phyloP scores from a whole-genome alignment of 2,113 vertebrate species.

The Panurus biarmicus region DNA sequence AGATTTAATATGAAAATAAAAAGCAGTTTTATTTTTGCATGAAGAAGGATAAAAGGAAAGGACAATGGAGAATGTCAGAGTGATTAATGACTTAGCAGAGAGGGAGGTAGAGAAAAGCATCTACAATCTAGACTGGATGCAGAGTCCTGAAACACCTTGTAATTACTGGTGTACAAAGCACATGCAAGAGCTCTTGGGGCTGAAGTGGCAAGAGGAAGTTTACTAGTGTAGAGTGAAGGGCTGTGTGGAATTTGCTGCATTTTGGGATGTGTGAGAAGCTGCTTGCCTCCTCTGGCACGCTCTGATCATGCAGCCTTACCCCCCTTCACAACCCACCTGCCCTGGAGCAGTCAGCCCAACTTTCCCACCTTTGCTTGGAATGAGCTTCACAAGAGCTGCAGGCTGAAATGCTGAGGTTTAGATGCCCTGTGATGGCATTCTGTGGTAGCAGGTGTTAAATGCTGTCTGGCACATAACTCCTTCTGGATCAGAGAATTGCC shows the following conservation, averaged over 20 bases:
- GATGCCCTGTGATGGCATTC: neutral
- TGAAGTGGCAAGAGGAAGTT: neutral
- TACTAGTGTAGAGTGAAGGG: neutral
- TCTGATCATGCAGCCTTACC: neutral
- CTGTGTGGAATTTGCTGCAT: neutral
- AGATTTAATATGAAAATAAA: neutral
- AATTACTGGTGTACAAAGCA: fast-evolving
- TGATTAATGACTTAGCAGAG: neutral
- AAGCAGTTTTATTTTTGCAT: neutral
- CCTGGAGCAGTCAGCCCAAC: fast-evolving
- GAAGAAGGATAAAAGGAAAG: neutral
- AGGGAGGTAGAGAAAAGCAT: neutral
- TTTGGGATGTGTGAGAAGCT: neutral
- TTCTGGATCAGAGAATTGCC: neutral
- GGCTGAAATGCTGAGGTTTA: neutral
- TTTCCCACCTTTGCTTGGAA: neutral
- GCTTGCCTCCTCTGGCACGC: neutral
- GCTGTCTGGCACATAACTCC: neutral
- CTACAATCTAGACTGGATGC: neutral
- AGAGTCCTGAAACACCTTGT: neutral
- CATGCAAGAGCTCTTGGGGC: neutral
- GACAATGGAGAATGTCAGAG: neutral
- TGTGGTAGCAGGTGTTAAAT: neutral
- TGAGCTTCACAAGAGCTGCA: neutral
- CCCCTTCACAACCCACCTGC: fast-evolving